Percentiles rank a stretch among this genome's conserved stretches.
phyloP scores from a whole-genome alignment of 2,888 invertebrate species.

The Stictocephala bisonia region DNA sequence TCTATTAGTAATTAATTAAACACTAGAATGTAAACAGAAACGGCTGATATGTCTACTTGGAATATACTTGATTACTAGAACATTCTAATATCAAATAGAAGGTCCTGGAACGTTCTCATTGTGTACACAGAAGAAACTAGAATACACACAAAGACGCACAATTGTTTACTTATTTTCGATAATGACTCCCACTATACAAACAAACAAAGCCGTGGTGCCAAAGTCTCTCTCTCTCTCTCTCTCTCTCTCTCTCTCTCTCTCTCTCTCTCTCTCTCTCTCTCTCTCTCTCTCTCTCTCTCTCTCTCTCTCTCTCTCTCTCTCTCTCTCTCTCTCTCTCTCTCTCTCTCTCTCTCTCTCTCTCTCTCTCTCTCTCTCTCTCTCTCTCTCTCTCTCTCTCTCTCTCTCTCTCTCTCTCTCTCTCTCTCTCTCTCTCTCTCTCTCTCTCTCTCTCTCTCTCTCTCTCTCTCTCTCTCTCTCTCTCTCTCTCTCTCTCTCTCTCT shows the following conservation, averaged over 20 bases:
- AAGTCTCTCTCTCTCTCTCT: neutral
- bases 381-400: neutral
- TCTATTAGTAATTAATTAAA: too few species aligned
- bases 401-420: neutral
- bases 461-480: neutral
- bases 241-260: neutral
- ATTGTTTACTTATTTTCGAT: too few species aligned
- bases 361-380: neutral
- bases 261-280: neutral
- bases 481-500: neutral
- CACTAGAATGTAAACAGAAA: too few species aligned
- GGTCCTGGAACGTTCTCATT: too few species aligned
- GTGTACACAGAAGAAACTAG: too few species aligned
- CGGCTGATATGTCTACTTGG: too few species aligned
- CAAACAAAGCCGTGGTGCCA: too few species aligned
- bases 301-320: neutral
- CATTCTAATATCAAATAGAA: too few species aligned
- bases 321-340: neutral
- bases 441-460: neutral
- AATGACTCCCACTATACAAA: too few species aligned
- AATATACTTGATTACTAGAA: neutral
- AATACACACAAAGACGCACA: too few species aligned
- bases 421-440: neutral
- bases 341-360: neutral
- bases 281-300: neutral